Percentiles rank a stretch among this genome's conserved stretches.
These are phyloP conservation scores for Perodicticus potto DNA, from an alignment of 2,797 vertebrate genomes.

Conservation along the genomic window DNA sequence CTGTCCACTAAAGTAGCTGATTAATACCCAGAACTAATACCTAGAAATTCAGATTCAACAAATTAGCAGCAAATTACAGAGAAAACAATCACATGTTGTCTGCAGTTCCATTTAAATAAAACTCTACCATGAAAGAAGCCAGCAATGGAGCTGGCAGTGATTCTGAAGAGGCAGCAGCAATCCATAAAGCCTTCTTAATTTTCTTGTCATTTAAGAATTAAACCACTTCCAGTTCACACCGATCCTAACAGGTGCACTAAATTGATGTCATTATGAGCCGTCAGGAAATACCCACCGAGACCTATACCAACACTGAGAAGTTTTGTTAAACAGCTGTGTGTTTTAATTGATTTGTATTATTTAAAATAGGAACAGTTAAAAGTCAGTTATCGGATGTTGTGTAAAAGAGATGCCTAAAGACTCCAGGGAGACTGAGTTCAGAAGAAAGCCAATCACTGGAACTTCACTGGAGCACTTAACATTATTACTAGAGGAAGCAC, in stretches of 20 bases:
- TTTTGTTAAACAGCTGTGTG: conserved; percentile 90
- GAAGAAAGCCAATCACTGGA: conserved; percentile 87
- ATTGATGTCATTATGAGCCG: conserved; percentile 90
- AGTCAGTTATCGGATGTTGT: conserved; percentile 87
- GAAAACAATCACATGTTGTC: conserved; percentile 35
- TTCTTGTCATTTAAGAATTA: conserved; percentile 88
- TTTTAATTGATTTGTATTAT: conserved; percentile 91
- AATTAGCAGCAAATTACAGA: conserved; percentile 65
- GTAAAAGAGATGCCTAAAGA: conserved; percentile 86
- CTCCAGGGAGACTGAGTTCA: conserved; percentile 86
- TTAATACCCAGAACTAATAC: conserved; percentile 36
- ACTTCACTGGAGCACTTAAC: conserved; percentile 86
- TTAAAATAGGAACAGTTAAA: conserved; percentile 88
- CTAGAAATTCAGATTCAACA: conserved; percentile 62
- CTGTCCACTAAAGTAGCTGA: not conserved
- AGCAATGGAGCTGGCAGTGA: conserved; percentile 76
- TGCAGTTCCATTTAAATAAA: conserved; percentile 58
- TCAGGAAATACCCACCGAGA: conserved; percentile 90
- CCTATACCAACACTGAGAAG: conserved; percentile 85
- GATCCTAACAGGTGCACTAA: conserved; percentile 90
- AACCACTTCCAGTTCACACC: conserved; percentile 86
- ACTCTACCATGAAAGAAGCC: conserved; percentile 68
- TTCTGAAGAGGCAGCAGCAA: conserved; percentile 82
- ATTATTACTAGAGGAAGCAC: conserved; percentile 88
- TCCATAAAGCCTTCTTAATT: conserved; percentile 87